A percentile compares a stretch with the other conserved stretches of the same genome.
These are phyloP conservation scores for Cromileptes altivelis DNA, from an alignment of 2,113 vertebrate species.

Conservation along the genomic window DNA sequence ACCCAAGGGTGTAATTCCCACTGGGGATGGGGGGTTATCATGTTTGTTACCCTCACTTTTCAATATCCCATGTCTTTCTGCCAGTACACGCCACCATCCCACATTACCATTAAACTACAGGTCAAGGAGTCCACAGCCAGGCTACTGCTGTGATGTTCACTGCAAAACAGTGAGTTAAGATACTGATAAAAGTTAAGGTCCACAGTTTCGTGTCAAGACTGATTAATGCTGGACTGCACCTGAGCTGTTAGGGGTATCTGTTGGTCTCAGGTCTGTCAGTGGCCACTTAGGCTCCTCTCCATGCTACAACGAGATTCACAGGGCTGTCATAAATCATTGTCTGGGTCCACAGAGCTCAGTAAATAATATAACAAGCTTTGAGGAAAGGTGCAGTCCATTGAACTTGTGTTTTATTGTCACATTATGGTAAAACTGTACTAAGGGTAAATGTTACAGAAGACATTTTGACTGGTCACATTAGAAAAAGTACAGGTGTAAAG, in stretches of 20 bases:
- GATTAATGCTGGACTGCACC: conserved; percentile 1
- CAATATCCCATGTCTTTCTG: no score
- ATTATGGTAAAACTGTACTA: no score
- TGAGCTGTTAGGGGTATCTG: neutral
- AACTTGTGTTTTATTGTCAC: no score
- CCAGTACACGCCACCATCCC: neutral
- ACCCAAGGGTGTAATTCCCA: no score
- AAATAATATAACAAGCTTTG: neutral
- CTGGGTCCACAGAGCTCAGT: neutral
- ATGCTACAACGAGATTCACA: neutral
- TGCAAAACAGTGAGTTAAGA: neutral
- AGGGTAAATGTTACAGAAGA: no score
- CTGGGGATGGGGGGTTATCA: no score
- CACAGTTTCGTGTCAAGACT: neutral
- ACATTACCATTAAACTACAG: neutral
- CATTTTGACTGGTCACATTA: no score
- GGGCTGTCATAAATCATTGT: neutral
- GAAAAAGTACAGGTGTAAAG: no score
- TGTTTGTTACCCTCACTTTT: no score
- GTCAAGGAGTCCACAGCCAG: neutral
- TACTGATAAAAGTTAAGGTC: no score
- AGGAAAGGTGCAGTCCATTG: neutral
- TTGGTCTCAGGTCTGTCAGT: conserved; percentile 19
- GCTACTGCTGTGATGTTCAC: neutral
- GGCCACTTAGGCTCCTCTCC: neutral